Conservation (phyloP, 2,888 invertebrate genomes). For the Eremobia ochroleuca region DNA sequence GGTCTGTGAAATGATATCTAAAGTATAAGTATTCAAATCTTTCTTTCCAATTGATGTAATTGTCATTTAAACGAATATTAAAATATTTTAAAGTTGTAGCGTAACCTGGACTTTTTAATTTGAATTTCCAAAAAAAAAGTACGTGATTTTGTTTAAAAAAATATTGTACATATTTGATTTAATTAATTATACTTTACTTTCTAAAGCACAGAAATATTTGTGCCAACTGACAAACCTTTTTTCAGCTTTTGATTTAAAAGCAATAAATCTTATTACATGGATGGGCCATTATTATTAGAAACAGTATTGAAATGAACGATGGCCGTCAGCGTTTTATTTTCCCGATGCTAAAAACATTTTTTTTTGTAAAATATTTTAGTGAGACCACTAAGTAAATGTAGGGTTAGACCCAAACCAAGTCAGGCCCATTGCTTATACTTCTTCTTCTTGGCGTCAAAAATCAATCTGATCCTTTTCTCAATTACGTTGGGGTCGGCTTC, state of each 20-base stretch:
- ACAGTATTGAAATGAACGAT: not conserved
- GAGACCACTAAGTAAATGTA: not conserved
- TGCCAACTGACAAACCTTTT: slow-evolving; percentile 1
- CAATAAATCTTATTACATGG: not conserved
- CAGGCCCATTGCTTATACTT: no score
- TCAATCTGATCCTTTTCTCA: no score
- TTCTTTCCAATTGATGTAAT: not conserved
- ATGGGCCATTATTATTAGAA: not conserved
- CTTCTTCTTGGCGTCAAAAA: no score
- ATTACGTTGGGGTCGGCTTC: no score
- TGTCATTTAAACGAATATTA: not conserved
- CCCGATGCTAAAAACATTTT: no score
- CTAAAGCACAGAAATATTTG: slow-evolving; percentile 10
- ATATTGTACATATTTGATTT: not conserved
- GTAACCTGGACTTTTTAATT: not conserved
- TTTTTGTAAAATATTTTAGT: not conserved
- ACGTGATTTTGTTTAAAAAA: not conserved
- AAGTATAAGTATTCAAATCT: not conserved
- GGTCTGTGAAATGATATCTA: not conserved
- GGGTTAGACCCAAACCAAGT: no score
- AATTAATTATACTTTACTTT: slow-evolving; percentile 42
- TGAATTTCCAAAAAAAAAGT: no score
- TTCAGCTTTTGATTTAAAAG: no score
- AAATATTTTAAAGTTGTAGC: no score
- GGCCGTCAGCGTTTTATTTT: not conserved